Evolutionary conservation across 2,113 vertebrate genomes (phyloP).

Genomic region (Cephalopholis sonnerati): DNA sequence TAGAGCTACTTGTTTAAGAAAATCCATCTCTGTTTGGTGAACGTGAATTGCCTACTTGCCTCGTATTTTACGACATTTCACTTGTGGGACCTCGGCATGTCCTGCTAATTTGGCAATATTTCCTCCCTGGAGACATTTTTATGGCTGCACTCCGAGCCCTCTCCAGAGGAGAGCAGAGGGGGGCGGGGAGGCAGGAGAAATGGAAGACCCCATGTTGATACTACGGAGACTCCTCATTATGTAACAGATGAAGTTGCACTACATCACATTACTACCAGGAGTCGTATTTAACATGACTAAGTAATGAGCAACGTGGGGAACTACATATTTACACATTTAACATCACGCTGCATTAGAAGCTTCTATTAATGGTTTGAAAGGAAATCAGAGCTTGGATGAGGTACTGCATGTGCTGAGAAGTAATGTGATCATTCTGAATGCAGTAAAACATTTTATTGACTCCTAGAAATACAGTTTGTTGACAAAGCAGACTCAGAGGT

Average conservation of each 20-base stretch:
- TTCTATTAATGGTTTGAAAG: conserved; percentile 1
- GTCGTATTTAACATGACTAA: conserved; percentile 52
- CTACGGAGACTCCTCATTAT: conserved; percentile 77
- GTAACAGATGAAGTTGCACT: conserved; percentile 71
- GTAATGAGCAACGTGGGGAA: conserved; percentile 15
- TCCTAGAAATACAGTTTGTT: neutral
- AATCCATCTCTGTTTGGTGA: conserved; percentile 58
- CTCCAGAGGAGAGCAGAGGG: conserved; percentile 30
- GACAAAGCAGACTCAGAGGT: neutral
- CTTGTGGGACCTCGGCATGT: conserved; percentile 69
- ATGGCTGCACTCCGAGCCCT: conserved; percentile 61
- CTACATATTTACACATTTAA: conserved; percentile 6
- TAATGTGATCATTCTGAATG: neutral
- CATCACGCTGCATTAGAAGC: conserved; percentile 5
- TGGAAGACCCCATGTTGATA: conserved; percentile 75
- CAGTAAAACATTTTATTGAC: neutral
- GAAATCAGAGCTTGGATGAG: conserved; percentile 16
- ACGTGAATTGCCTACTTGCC: conserved; percentile 44
- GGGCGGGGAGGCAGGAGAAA: conserved; percentile 40
- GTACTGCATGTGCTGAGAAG: neutral
- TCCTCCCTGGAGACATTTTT: conserved; percentile 82
- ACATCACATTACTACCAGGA: conserved; percentile 63
- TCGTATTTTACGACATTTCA: conserved; percentile 74
- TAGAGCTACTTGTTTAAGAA: conserved; percentile 36
- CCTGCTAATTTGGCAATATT: conserved; percentile 83